Percentiles rank a stretch among this genome's conserved stretches.
phyloP scores from a whole-genome alignment of 2,888 invertebrate genomes.

The Tipula unca region DNA sequence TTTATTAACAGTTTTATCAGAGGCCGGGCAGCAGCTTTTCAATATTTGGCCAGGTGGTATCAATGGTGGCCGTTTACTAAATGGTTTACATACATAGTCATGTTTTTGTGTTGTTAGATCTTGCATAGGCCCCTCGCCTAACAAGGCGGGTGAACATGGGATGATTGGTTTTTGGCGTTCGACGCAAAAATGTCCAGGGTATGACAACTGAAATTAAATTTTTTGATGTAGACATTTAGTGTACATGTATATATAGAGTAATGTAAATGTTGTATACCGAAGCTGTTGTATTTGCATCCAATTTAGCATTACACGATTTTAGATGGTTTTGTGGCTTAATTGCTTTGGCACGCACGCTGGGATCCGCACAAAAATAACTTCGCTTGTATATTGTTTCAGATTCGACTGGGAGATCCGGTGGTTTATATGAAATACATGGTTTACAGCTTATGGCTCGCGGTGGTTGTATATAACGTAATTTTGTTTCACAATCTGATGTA shows the following conservation, averaged over 20 bases:
- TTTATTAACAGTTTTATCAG: slow-evolving; percentile 37
- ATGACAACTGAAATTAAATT: slow-evolving; percentile 30
- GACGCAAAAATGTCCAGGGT: slow-evolving; percentile 33
- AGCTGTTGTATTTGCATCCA: slow-evolving; percentile 47
- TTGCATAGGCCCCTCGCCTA: slow-evolving; percentile 52
- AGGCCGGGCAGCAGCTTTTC: slow-evolving; percentile 33
- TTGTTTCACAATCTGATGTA: neutral
- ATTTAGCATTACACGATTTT: slow-evolving; percentile 43
- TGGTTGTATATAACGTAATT: slow-evolving; percentile 36
- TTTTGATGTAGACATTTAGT: neutral
- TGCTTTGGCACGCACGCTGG: slow-evolving; percentile 32
- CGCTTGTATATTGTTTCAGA: slow-evolving; percentile 55
- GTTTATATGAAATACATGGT: slow-evolving; percentile 42
- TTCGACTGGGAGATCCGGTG: slow-evolving; percentile 51
- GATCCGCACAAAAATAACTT: slow-evolving; percentile 51
- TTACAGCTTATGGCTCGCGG: slow-evolving; percentile 33
- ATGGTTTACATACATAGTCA: slow-evolving; percentile 59
- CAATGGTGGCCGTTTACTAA: slow-evolving; percentile 34
- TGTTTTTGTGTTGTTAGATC: slow-evolving; percentile 63
- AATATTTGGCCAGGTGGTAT: slow-evolving; percentile 31
- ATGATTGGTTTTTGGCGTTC: slow-evolving; percentile 33
- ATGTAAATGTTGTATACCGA: neutral
- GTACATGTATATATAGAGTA: neutral
- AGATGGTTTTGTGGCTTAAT: slow-evolving; percentile 44
- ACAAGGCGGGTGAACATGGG: slow-evolving; percentile 32